Evolutionary conservation across 2,113 vertebrate species (phyloP).

Genomic region (Rhinoderma darwinii): DNA sequence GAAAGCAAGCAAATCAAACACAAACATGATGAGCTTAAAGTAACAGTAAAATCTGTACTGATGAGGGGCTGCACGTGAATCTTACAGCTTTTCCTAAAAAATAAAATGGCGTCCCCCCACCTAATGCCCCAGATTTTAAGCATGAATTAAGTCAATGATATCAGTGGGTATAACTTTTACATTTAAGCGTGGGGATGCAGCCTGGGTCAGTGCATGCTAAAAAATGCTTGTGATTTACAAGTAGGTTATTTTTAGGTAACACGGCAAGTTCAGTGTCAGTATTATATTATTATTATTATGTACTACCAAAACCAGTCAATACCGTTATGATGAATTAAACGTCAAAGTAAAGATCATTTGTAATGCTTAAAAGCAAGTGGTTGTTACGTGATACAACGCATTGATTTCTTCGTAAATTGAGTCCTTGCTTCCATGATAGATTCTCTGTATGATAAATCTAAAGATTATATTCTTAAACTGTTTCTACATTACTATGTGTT

Average conservation of each 20-base stretch:
- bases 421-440: conserved; percentile 35
- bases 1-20: too few relatives aligned
- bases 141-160: neutral
- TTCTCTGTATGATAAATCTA: conserved; percentile 25
- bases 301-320: conserved; percentile 33
- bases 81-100: too few relatives aligned
- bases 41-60: too few relatives aligned
- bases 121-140: neutral
- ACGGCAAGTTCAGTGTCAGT: neutral
- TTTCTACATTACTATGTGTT: neutral
- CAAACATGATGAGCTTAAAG: too few relatives aligned
- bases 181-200: neutral
- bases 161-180: neutral
- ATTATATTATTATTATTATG: conserved; percentile 36
- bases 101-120: too few relatives aligned
- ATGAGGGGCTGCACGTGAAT: too few relatives aligned
- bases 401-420: conserved; percentile 44
- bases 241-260: conserved; percentile 10
- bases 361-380: conserved; percentile 50
- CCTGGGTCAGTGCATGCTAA: neutral
- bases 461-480: neutral
- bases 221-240: neutral
- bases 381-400: conserved; percentile 34
- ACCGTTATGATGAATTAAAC: conserved; percentile 44
- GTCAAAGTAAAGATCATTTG: conserved; percentile 39